Percentiles rank a stretch among this genome's conserved stretches.
Conservation (phyloP, 37 sponge, comb jelly and placozoan genomes). For the Haliclona indistincta region DNA sequence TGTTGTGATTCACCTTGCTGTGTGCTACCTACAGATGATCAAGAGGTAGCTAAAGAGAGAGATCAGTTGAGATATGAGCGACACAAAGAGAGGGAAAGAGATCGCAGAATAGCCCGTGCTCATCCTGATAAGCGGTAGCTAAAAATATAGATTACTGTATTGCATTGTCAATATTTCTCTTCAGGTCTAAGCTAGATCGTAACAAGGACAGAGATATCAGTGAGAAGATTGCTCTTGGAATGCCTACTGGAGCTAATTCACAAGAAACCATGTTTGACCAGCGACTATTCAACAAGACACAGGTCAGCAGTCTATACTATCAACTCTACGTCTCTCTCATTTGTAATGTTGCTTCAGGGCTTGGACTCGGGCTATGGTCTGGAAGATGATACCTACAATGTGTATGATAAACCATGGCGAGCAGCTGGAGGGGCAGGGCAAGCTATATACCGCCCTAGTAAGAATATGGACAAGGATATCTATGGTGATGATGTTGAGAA, state of each 20-base stretch:
- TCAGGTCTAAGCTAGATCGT: conserved; percentile 70
- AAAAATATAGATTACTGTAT: not conserved
- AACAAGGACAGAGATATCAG: conserved; percentile 90
- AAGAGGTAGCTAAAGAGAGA: conserved; percentile 70
- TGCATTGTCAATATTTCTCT: not conserved
- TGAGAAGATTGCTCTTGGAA: conserved; percentile 95
- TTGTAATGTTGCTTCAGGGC: conserved; percentile 47
- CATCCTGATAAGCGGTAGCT: conserved; percentile 54
- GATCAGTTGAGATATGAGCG: conserved; percentile 93
- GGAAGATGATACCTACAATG: conserved; percentile 94
- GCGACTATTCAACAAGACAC: conserved; percentile 89
- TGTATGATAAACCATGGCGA: conserved; percentile 97
- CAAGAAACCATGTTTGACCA: conserved; percentile 95
- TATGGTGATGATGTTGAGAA: conserved; percentile 98
- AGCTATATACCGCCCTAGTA: conserved; percentile 89
- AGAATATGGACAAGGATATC: conserved; percentile 90
- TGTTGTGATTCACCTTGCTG: not conserved
- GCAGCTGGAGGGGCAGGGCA: conserved; percentile 85
- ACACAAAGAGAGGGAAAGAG: conserved; percentile 97
- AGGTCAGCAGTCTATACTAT: conserved; percentile 43
- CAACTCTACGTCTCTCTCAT: not conserved
- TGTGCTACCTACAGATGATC: conserved; percentile 35
- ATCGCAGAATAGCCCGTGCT: conserved; percentile 87
- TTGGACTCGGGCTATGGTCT: conserved; percentile 81
- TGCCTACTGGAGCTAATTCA: conserved; percentile 56